These are phyloP conservation scores for Sphaeridia pumilis DNA, from an alignment of 2,888 invertebrate species.

Conservation along the genomic window DNA sequence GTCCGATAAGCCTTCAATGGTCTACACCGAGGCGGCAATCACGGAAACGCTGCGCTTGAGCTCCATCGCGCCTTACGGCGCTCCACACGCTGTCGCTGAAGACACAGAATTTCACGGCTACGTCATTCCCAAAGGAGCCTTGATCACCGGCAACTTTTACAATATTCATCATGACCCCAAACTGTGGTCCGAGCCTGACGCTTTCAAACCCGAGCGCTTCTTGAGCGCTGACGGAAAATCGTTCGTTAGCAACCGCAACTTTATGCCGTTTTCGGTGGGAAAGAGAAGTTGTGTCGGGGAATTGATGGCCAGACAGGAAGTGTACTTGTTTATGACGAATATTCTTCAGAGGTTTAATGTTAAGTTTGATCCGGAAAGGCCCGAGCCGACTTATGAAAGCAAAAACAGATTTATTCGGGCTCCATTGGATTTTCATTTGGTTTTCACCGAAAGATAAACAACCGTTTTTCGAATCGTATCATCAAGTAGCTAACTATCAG, in stretches of 20 bases:
- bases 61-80: background rate
- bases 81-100: background rate
- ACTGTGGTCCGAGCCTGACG: background rate
- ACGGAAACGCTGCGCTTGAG: background rate
- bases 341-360: constrained; percentile 5
- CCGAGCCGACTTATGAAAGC: background rate
- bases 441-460: too few species aligned
- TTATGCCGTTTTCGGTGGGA: constrained; percentile 3
- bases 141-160: background rate
- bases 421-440: too few species aligned
- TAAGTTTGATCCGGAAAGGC: background rate
- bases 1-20: background rate
- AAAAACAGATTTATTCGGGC: background rate
- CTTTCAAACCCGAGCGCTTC: background rate
- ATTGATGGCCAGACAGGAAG: background rate
- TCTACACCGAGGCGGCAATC: background rate
- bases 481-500: too few species aligned
- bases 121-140: background rate
- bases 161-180: background rate
- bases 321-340: constrained; percentile 2
- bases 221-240: background rate
- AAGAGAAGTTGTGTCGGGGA: background rate
- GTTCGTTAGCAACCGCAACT: background rate
- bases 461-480: too few species aligned
- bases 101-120: constrained; percentile 6